Conservation (phyloP, 2,113 vertebrate species). For the Neolamprologus hecqui region DNA sequence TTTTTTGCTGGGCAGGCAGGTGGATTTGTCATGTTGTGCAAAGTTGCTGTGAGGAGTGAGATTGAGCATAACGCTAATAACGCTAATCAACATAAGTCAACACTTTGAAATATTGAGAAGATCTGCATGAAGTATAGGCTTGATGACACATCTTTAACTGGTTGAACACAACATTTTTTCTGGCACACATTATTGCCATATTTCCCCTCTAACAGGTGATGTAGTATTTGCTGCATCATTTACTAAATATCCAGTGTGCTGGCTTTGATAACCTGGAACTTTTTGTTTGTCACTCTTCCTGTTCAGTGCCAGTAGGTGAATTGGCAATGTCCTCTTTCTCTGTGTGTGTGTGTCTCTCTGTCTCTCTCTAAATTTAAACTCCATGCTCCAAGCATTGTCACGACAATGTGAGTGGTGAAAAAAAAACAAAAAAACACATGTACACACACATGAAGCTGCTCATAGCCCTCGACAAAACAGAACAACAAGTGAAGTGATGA, state of each 20-base stretch:
- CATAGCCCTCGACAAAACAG: background rate
- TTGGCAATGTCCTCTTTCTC: background rate
- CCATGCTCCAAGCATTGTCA: slow-evolving; percentile 9
- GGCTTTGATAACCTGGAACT: background rate
- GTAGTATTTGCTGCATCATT: background rate
- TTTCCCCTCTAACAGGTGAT: background rate
- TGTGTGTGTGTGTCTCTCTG: background rate
- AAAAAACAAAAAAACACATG: background rate
- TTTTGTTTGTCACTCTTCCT: background rate
- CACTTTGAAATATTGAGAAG: background rate
- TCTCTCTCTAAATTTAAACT: slow-evolving; percentile 30
- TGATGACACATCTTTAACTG: background rate
- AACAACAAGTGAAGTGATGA: slow-evolving; percentile 19
- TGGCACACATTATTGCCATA: background rate
- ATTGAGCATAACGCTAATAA: background rate
- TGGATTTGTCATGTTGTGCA: background rate
- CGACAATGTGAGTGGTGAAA: slow-evolving; percentile 17
- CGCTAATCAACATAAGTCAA: background rate
- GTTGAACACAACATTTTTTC: background rate
- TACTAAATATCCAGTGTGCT: background rate
- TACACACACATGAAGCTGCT: background rate
- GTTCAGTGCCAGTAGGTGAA: background rate
- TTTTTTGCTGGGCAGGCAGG: background rate
- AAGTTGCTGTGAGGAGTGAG: background rate
- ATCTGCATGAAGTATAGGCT: background rate